Evolutionary conservation across 2,797 vertebrate species (phyloP), one percentile per base, ranked within the genome.

Genomic region (Takifugu ocellatus): DNA sequence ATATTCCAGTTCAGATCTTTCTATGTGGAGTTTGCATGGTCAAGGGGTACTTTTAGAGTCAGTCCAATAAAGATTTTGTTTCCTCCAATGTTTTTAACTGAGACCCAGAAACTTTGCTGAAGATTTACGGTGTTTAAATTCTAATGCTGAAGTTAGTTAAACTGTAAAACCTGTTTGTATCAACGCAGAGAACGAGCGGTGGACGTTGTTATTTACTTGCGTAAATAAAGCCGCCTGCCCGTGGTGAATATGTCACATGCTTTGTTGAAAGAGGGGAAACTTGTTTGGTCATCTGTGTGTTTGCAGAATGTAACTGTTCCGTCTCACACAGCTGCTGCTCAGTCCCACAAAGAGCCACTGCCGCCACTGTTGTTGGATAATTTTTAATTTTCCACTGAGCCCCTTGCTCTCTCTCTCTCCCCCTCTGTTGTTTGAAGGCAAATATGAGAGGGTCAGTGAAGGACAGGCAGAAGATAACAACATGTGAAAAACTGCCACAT

Each of bases 351-450:
- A 67, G 47, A 44, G 46, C 45, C 59, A 50, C 67, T 67, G 51
- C 65, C 61, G 66, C 51, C 46, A 17, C 51, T 66, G 64, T 79
- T 79, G 56, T 65, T 78, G 79, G 77, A 74, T 71, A 77, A 85
- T 84, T 65, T 83, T 85, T 85, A 78, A 84, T 83, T 82, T 80
- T 84, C 77, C 75, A 59, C 61, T 66, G 44, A 36, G 9, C 7
- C 16, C n/a, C 48, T 24, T 21, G 21, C 21, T 21, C 21, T 21
- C 21, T 21, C 21, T 21, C 21, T 21, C 21, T 21, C 21, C 7
- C 16, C n/a, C 48, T 27, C 48, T 54, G 31, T 54, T 58, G 42
- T 74, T 59, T 59, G 50, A 59, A 59, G 25, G 9, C 48, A 56
- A 8, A 27, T 55, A 31, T 27, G 27, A 59, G 54, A 25, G n/a